phyloP scores from a whole-genome alignment of 2,888 invertebrate species.

The Hirtodrosophila trivittata region DNA sequence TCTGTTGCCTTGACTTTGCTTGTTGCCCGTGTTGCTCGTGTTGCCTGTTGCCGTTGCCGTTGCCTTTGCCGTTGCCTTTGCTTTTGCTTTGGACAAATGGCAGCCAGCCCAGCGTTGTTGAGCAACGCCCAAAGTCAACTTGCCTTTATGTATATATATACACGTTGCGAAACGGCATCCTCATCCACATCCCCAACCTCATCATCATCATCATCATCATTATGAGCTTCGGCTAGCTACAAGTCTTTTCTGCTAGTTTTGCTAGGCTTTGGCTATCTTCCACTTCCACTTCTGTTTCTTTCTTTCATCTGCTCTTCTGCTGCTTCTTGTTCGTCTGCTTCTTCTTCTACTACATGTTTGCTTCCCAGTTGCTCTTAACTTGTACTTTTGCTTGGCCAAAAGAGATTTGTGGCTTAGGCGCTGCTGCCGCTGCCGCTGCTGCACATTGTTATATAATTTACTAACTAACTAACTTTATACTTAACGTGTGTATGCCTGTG shows the following conservation, averaged over 20 bases:
- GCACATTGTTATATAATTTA: slow-evolving; percentile 74
- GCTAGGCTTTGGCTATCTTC: slow-evolving; percentile 30
- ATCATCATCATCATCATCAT: slow-evolving; percentile 4
- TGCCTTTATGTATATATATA: slow-evolving; percentile 17
- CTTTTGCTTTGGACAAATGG: slow-evolving; percentile 73
- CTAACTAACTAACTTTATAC: slow-evolving; percentile 50
- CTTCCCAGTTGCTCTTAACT: slow-evolving; percentile 48
- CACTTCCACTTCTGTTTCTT: slow-evolving; percentile 11
- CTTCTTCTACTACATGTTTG: slow-evolving; percentile 1
- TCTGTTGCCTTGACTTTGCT: slow-evolving; percentile 54
- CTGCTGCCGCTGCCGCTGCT: slow-evolving; percentile 52
- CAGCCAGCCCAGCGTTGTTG: slow-evolving; percentile 36
- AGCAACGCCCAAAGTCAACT: slow-evolving; percentile 72
- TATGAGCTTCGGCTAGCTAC: slow-evolving; percentile 25
- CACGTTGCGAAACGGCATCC: slow-evolving; percentile 41
- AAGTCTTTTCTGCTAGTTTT: slow-evolving; percentile 48
- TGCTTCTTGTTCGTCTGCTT: slow-evolving; percentile 2
- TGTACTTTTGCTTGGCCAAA: slow-evolving; percentile 64
- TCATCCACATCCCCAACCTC: background rate
- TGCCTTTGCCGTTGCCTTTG: slow-evolving; percentile 38
- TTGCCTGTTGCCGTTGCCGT: slow-evolving; percentile 36
- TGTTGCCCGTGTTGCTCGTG: slow-evolving; percentile 4
- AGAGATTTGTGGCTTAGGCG: slow-evolving; percentile 49
- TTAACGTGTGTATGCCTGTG: slow-evolving; percentile 7
- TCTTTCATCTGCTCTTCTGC: slow-evolving; percentile 39